phyloP scores from a whole-genome alignment of 92 coral and sea anemone species.

The Hydrozoanthus gracilis region DNA sequence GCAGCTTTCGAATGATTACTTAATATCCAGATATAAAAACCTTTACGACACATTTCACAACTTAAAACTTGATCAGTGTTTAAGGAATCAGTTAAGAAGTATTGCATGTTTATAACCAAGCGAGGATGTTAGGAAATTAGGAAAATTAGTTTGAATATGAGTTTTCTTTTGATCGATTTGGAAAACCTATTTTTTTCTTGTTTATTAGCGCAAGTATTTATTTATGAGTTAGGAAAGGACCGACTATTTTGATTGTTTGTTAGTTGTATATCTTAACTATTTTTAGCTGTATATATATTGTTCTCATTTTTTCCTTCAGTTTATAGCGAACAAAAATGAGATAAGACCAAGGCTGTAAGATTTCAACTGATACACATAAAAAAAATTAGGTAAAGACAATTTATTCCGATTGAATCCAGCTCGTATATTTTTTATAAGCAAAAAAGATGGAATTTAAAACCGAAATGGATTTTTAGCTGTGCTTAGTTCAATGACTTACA shows the following conservation, averaged over 20 bases:
- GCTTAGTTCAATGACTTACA: not conserved
- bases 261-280: not conserved
- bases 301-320: not conserved
- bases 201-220: not conserved
- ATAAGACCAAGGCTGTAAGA: not conserved
- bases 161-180: too few relatives aligned
- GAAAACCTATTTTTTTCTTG: not conserved
- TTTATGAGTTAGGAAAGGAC: not conserved
- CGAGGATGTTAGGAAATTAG: too few relatives aligned
- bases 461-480: not conserved
- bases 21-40: not conserved
- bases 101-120: too few relatives aligned
- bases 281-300: not conserved
- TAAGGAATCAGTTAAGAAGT: too few relatives aligned
- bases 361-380: not conserved
- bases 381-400: not conserved
- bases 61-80: too few relatives aligned
- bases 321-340: not conserved
- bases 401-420: not conserved
- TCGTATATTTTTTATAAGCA: not conserved
- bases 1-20: not conserved
- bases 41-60: too few relatives aligned
- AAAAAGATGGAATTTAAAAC: not conserved
- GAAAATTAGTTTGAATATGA: too few relatives aligned
- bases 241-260: not conserved